Conservation (phyloP, 2,888 invertebrate species). For the Pristionchus mayeri region DNA sequence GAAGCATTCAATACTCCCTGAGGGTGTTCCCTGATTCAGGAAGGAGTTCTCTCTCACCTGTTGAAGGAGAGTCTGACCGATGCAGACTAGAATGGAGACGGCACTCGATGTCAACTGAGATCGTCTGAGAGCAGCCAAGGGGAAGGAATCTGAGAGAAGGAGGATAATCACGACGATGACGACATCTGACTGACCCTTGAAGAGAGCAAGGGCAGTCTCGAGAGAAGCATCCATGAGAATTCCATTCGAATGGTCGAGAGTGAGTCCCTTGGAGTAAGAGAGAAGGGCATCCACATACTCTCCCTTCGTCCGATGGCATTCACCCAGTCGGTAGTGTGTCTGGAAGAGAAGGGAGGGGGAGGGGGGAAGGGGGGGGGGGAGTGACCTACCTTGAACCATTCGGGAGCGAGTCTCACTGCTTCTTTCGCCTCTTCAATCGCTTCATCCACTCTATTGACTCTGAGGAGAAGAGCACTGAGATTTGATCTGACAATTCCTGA, state of each 20-base stretch:
- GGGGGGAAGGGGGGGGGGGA: not conserved
- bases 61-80: constrained; percentile 28
- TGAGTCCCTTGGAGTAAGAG: constrained; percentile 12
- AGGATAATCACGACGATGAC: not conserved
- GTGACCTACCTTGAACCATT: constrained; percentile 45
- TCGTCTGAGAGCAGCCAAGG: constrained; percentile 5
- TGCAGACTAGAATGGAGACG: constrained; percentile 27
- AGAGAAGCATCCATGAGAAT: constrained; percentile 4
- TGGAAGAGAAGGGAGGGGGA: not conserved
- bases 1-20: constrained; percentile 11
- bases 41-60: not conserved
- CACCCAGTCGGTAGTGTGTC: constrained; percentile 24
- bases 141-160: constrained; percentile 29
- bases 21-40: not conserved
- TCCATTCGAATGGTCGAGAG: constrained; percentile 12
- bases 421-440: constrained; percentile 25
- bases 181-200: constrained; percentile 1
- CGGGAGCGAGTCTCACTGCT: constrained; percentile 10
- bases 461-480: constrained; percentile 44
- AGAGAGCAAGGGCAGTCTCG: not conserved
- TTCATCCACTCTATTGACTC: constrained; percentile 15
- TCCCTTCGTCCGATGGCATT: not conserved
- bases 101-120: constrained; percentile 33
- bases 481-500: constrained; percentile 41
- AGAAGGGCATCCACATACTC: not conserved